A percentile compares a stretch with the other conserved stretches of the same genome.
Conservation (phyloP, 2,888 invertebrate species). For the Meiosimyza platycephala region DNA sequence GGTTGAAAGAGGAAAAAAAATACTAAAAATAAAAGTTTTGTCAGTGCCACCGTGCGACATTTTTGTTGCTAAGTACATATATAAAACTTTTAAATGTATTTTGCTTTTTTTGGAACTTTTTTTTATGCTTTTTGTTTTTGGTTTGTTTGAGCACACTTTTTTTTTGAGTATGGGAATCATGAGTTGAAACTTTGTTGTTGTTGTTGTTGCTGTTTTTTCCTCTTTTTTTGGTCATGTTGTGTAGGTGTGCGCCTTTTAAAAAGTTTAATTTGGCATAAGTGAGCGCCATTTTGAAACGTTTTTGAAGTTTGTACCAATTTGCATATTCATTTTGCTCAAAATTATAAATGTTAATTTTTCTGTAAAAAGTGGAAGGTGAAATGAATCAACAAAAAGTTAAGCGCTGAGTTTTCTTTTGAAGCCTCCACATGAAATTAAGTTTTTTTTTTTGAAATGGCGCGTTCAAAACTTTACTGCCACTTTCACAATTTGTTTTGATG, state of each 20-base stretch:
- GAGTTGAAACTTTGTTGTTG: not conserved
- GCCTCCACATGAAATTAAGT: too few relatives aligned
- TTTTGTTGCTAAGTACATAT: constrained; percentile 22
- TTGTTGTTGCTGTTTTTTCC: not conserved
- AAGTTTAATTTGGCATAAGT: constrained; percentile 63
- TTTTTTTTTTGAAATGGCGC: too few relatives aligned
- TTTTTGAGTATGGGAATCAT: not conserved
- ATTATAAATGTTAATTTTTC: constrained; percentile 28
- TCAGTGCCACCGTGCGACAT: constrained; percentile 27
- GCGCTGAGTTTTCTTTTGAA: too few relatives aligned
- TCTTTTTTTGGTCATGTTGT: not conserved
- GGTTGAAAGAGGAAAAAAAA: not conserved
- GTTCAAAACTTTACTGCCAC: too few relatives aligned
- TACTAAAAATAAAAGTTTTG: constrained; percentile 3
- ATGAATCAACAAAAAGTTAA: too few relatives aligned
- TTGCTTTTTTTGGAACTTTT: not conserved
- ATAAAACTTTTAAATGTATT: constrained; percentile 23
- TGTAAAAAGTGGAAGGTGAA: not conserved
- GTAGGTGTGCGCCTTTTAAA: constrained; percentile 38
- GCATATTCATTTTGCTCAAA: constrained; percentile 39
- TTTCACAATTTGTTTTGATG: too few relatives aligned
- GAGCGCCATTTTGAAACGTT: constrained; percentile 60
- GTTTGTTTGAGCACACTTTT: not conserved
- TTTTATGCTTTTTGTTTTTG: not conserved
- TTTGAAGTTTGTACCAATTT: constrained; percentile 52